Evolutionary conservation across 2,888 invertebrate species (phyloP).

Genomic region (Globia sparganii): DNA sequence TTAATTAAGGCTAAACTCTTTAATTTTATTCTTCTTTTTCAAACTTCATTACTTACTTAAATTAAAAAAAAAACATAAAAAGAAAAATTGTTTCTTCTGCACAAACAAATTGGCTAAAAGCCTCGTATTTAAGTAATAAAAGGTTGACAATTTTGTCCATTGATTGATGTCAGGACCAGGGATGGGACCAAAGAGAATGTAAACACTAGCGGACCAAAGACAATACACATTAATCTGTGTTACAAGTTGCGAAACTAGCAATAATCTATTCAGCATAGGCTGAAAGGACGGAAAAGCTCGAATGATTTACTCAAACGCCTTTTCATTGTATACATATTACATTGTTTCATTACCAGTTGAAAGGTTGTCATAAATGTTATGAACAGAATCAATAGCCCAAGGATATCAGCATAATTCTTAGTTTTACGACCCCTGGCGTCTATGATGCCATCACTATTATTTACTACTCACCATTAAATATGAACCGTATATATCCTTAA

Average conservation of each 20-base stretch:
- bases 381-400: conserved; percentile 30
- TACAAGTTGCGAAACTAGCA: background rate
- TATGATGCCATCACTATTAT: conserved; percentile 9
- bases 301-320: background rate
- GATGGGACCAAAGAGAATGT: no score
- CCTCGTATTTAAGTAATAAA: background rate
- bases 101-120: background rate
- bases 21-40: background rate
- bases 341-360: conserved; percentile 6
- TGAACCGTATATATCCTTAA: background rate
- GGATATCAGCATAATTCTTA: conserved; percentile 7
- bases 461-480: conserved; percentile 22
- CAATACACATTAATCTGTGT: background rate
- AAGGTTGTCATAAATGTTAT: conserved; percentile 14
- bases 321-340: conserved; percentile 11
- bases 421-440: conserved; percentile 22
- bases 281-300: background rate
- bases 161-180: background rate
- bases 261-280: background rate
- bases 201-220: no score
- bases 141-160: background rate
- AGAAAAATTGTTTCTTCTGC: background rate
- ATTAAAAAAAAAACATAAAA: no score
- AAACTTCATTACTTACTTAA: no score
- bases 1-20: no score